Base-by-base conservation (phyloP, 2,797 vertebrate species). In the Synaphobranchus kaupii region DNA sequence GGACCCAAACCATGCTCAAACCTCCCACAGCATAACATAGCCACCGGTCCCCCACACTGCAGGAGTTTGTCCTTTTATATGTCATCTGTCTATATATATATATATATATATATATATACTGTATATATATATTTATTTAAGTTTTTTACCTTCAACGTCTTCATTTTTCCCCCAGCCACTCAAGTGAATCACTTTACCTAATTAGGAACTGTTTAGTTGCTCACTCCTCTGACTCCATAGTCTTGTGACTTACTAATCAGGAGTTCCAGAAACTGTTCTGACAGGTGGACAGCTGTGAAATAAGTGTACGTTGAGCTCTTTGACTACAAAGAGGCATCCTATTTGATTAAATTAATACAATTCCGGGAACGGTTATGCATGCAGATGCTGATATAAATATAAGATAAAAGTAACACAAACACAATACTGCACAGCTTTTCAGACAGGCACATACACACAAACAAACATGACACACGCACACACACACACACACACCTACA, bases 141-240 rank as follows among this genome's bases (percentile, higher is more conserved):
- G 28, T n/a, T n/a, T 17, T 17, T 15, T n/a, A 9, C 20, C 17
- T 80, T 80, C 39, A 48, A 48, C 48, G 6, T 25, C 20, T 80
- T 80, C 10, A 10, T 31, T 25, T 25, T 44, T 20, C 12, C 44
- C 20, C 44, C 20, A 50, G 44, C 76, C 76, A n/a, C 20, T 80
- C 7, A 48, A 80, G 76, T 80, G 76, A 80, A 80, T 80, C 76
- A 47, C 47, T n/a, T 80, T 9, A 48, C 76, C 76, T 48, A 80
- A 80, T 80, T 80, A 80, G 76, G 44, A 80, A 4, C 76, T 25
- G 44, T 50, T 80, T 47, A 44, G 47, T 48, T 48, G 44, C 76
- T 25, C 76, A 50, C 44, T 80, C 17, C 34, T 44, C 12, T 76
- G 73, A 44, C 73, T 44, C 34, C 44, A 48, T 44, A 47, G 44